phyloP scores from a whole-genome alignment of 2,113 vertebrate genomes.

The Alaudala cheleensis region DNA sequence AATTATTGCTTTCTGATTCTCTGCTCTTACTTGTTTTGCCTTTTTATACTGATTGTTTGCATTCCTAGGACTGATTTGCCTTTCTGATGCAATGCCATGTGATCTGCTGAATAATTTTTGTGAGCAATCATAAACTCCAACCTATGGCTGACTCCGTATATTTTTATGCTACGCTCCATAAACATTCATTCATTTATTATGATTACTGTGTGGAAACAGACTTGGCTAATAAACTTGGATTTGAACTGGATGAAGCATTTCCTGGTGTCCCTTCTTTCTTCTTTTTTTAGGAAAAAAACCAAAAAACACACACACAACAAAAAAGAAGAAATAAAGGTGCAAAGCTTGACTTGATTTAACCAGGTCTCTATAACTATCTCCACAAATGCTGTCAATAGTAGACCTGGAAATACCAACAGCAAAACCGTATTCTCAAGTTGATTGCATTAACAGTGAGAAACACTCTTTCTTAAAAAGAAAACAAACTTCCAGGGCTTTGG shows the following conservation, averaged over 20 bases:
- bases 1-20: constrained; percentile 49
- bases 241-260: constrained; percentile 46
- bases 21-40: constrained; percentile 60
- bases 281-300: background rate
- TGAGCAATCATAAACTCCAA: constrained; percentile 42
- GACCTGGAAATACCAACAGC: constrained; percentile 7
- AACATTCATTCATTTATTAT: constrained; percentile 58
- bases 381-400: background rate
- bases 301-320: background rate
- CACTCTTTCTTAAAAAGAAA: background rate
- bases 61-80: constrained; percentile 63
- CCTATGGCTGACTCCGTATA: constrained; percentile 28
- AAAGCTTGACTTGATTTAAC: constrained; percentile 20
- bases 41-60: constrained; percentile 55
- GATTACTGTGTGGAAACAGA: constrained; percentile 57
- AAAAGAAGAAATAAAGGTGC: background rate
- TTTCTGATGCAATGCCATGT: constrained; percentile 61
- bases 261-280: constrained; percentile 27
- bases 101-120: constrained; percentile 70
- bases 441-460: background rate
- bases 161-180: constrained; percentile 38
- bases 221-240: constrained; percentile 66
- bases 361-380: background rate
- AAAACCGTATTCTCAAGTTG: background rate
- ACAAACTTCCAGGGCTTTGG: background rate